A percentile compares a stretch with the other conserved stretches of the same genome.
Conservation (phyloP, 1,140 invertebrate species). For the Nixonia krombeini region DNA sequence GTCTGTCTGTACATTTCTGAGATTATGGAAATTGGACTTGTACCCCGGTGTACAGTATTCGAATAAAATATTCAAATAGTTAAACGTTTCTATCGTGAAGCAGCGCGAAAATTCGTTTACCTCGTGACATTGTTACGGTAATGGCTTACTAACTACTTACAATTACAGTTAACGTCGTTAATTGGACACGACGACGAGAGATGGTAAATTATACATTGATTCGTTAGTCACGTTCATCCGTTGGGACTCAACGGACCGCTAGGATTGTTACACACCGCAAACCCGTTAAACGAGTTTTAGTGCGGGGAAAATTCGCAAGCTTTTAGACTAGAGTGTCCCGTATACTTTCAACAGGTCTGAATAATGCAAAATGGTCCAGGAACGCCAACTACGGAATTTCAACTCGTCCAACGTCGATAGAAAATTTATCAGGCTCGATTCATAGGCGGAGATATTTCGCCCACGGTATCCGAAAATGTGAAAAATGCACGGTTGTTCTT, state of each 20-base stretch:
- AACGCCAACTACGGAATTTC: too few relatives aligned
- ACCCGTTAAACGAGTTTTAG: conserved; percentile 32
- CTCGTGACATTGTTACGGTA: conserved; percentile 16
- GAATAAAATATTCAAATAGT: not conserved
- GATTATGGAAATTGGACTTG: too few relatives aligned
- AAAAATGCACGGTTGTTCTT: too few relatives aligned
- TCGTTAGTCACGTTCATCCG: conserved; percentile 43
- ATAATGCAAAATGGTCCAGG: too few relatives aligned
- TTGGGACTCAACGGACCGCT: conserved; percentile 14
- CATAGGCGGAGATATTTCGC: too few relatives aligned
- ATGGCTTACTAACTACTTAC: conserved; percentile 20
- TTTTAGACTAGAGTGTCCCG: too few relatives aligned
- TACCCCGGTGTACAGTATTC: too few relatives aligned
- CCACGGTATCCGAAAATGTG: too few relatives aligned
- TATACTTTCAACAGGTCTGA: too few relatives aligned
- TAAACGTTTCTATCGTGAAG: not conserved
- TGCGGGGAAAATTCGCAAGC: conserved; percentile 20
- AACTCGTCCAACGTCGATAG: too few relatives aligned
- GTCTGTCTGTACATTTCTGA: too few relatives aligned
- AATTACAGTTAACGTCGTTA: conserved; percentile 31
- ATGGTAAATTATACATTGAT: conserved; percentile 40
- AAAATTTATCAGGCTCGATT: too few relatives aligned
- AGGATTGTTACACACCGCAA: conserved; percentile 11
- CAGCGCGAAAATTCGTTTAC: conserved; percentile 9
- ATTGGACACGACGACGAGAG: conserved; percentile 18